Conservation (phyloP, 2,797 vertebrate genomes). For the Pseudocheirus occidentalis region DNA sequence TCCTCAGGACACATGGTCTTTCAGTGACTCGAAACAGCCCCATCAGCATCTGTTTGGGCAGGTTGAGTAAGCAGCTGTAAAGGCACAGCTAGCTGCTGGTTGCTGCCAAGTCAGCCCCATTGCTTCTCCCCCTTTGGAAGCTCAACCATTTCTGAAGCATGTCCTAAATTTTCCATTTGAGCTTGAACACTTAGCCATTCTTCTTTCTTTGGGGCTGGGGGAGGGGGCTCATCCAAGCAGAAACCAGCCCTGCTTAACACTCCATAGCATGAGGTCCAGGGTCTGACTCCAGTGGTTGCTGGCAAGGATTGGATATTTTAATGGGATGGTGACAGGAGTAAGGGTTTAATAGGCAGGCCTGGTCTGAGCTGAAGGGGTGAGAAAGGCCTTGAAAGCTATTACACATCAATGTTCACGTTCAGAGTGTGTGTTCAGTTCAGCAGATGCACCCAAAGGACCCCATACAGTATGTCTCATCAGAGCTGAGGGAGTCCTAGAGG, state of each 20-base stretch:
- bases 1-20: not conserved
- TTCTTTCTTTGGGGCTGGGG: not conserved
- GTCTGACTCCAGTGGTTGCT: constrained; percentile 5
- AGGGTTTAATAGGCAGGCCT: not conserved
- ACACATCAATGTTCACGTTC: not conserved
- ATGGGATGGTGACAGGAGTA: not conserved
- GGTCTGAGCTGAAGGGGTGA: accelerated
- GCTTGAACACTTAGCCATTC: not conserved
- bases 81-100: not conserved
- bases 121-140: not conserved
- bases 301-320: not conserved
- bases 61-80: not conserved
- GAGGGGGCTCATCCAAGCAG: not conserved
- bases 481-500: not conserved
- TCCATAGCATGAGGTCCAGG: not conserved
- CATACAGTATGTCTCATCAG: not conserved
- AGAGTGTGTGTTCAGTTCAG: not conserved
- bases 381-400: not conserved
- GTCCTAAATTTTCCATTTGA: not conserved
- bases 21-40: not conserved
- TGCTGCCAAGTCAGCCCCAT: not conserved
- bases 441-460: not conserved
- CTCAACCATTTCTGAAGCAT: not conserved
- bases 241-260: not conserved
- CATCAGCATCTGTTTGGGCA: not conserved